These are phyloP conservation scores for Rhodophaea formosa DNA, from an alignment of 2,888 invertebrate species.

Conservation along the genomic window DNA sequence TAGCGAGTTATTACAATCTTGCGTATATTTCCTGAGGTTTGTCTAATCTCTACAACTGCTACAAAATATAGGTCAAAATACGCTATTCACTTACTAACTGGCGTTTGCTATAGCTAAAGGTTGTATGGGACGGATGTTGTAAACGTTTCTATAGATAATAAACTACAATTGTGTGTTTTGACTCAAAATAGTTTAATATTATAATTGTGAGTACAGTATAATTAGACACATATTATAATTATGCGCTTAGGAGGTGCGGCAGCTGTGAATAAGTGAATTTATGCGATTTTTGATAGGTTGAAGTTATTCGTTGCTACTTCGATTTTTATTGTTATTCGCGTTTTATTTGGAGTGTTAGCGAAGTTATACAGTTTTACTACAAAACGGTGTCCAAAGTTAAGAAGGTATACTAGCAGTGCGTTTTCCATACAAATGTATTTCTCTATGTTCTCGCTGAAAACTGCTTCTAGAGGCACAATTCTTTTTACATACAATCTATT, in stretches of 20 bases:
- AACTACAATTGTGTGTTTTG: constrained; percentile 2
- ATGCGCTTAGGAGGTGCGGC: constrained; percentile 38
- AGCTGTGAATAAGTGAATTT: constrained; percentile 24
- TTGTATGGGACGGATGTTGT: background rate
- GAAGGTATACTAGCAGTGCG: too few species aligned
- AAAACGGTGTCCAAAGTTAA: too few species aligned
- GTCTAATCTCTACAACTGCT: background rate
- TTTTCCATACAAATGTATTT: too few species aligned
- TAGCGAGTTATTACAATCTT: background rate
- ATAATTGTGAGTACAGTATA: constrained; percentile 31
- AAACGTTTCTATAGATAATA: background rate
- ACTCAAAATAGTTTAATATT: background rate
- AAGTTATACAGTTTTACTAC: background rate
- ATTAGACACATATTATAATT: constrained; percentile 15
- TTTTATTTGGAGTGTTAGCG: background rate
- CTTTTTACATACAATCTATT: too few species aligned
- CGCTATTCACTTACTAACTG: background rate
- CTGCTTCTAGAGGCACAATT: too few species aligned
- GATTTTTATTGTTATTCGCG: constrained; percentile 1
- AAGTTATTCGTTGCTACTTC: background rate
- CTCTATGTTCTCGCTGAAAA: too few species aligned
- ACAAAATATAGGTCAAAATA: background rate
- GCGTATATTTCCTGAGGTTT: too few species aligned
- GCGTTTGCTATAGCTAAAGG: background rate
- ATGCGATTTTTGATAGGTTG: constrained; percentile 9